phyloP scores from a whole-genome alignment of 2,113 vertebrate species.

The Holacanthus passer region DNA sequence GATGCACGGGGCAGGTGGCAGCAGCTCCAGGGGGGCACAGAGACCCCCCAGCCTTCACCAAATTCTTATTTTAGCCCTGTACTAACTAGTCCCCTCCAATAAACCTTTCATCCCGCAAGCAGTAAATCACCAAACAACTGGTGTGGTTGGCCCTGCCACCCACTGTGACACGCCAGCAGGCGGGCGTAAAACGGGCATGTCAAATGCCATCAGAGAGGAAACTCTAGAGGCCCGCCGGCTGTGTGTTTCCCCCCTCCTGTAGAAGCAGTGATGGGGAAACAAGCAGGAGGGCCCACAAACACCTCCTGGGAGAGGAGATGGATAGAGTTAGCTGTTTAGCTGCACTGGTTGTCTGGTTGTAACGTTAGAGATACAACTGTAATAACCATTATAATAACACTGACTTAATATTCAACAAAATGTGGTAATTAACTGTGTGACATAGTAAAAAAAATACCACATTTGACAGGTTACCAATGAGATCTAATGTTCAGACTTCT shows the following conservation, averaged over 20 bases:
- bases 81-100: slow-evolving; percentile 82
- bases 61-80: slow-evolving; percentile 80
- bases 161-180: slow-evolving; percentile 76
- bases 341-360: background rate
- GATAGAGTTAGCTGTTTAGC: slow-evolving; percentile 28
- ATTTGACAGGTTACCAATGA: background rate
- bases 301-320: slow-evolving; percentile 1
- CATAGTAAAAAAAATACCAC: background rate
- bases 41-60: slow-evolving; percentile 67
- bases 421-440: background rate
- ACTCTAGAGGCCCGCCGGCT: slow-evolving; percentile 75
- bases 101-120: slow-evolving; percentile 81
- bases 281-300: slow-evolving; percentile 19
- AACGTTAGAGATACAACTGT: background rate
- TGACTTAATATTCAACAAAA: background rate
- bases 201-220: slow-evolving; percentile 82
- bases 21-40: slow-evolving; percentile 12
- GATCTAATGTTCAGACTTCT: background rate
- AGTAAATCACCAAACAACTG: slow-evolving; percentile 85
- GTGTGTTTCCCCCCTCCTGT: slow-evolving; percentile 26
- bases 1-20: slow-evolving; percentile 61
- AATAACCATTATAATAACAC: background rate
- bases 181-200: slow-evolving; percentile 74
- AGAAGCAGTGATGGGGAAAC: slow-evolving; percentile 29
- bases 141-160: slow-evolving; percentile 80